phyloP scores from a whole-genome alignment of 1,140 invertebrate genomes.

The Caenorhabditis brenneri region DNA sequence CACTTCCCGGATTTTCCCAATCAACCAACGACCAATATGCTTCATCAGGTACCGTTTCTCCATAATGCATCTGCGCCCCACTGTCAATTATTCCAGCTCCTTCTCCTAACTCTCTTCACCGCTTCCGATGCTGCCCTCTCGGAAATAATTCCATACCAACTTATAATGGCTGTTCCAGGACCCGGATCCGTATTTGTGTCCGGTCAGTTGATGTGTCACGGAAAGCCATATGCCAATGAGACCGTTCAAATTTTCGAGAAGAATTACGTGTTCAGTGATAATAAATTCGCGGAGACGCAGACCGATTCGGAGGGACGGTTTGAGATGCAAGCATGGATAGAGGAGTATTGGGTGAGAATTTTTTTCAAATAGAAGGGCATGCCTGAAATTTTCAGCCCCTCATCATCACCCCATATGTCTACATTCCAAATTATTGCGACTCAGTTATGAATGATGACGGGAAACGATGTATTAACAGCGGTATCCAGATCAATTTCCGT shows the following conservation, averaged over 20 bases:
- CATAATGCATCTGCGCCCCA: no score
- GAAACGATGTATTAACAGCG: no score
- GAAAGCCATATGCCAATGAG: neutral
- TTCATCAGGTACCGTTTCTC: neutral
- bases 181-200: neutral
- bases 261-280: neutral
- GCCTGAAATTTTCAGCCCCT: neutral
- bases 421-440: neutral
- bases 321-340: neutral
- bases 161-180: neutral
- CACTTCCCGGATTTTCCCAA: no score
- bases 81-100: neutral
- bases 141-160: no score
- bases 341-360: neutral
- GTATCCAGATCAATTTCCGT: no score
- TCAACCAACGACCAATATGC: neutral
- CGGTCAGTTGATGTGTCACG: neutral
- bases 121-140: no score
- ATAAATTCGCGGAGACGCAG: neutral
- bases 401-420: neutral
- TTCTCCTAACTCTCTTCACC: neutral
- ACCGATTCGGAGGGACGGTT: neutral
- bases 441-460: neutral
- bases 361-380: no score
- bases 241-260: neutral